Base-by-base conservation (phyloP, 2,113 vertebrate genomes). In the Muntiacus reevesi region DNA sequence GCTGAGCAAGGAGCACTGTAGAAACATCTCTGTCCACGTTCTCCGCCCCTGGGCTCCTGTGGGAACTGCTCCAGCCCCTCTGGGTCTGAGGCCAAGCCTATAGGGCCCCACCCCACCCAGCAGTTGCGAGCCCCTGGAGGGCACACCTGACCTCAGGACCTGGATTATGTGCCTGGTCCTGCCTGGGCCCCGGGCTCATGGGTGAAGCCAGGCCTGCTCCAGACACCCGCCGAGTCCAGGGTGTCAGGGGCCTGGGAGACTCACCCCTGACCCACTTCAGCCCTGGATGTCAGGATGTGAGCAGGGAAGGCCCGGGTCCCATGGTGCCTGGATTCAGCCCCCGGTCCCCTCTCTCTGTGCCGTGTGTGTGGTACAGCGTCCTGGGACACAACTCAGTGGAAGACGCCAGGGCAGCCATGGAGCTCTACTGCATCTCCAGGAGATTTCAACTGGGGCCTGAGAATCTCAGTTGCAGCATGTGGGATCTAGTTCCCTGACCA, bases 321-420 rank as follows among this genome's bases (percentile, higher is more conserved):
- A 4, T 0, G 2, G 40, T 1, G 12, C 59, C 74, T 40, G 14
- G 43, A 14, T 30, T 17, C 27, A 19, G n/a, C 57, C 33, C 23
- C 33, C 2, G 28, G 55, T 16, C 47, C 71, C 21, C 2, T 1
- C 12, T 50, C 25, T 50, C 25, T 27, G 30, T 67, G 54, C 17
- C 87, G 2, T 84, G 62, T 91, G 93, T 74, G 10, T 92, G 95
- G 98, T 52, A 87, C 57, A 95, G 87, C 45, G 23, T 1, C 5
- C 25, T 1, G 0, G 98, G 96, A 36, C 96, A 98, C 95, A 98
- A 86, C 93, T 98, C 96, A 0, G 97, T 98, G 94, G 98, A 98
- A 71, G 98, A 98, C 0, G 95, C 98, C 0, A 96, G 23, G 67
- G 98, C 98, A 0, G 30, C 97, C 0, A 98, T 98, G 97, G 97